These are phyloP conservation scores for Diplogasteroides magnus DNA, from an alignment of 1,140 invertebrate genomes.

Conservation along the genomic window DNA sequence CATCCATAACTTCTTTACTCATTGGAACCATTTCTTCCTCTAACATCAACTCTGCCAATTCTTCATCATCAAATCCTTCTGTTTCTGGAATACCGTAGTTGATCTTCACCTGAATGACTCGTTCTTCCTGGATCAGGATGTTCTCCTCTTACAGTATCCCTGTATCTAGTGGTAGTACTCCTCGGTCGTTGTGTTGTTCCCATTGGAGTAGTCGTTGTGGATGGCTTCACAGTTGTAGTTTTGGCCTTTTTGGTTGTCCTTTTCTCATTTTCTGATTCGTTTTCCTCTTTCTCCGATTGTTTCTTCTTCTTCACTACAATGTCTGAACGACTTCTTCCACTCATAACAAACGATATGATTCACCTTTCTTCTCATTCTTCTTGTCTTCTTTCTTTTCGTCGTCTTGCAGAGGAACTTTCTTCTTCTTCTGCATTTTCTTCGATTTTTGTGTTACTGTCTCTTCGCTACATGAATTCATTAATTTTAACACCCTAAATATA, in stretches of 20 bases:
- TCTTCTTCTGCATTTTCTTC: conserved; percentile 4
- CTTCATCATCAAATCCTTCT: conserved; percentile 23
- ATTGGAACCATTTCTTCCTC: neutral
- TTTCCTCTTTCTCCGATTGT: conserved; percentile 9
- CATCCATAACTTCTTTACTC: neutral
- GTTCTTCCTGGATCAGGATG: neutral
- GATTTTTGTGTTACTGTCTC: too few relatives aligned
- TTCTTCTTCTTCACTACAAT: conserved; percentile 9
- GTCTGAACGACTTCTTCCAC: conserved; percentile 16
- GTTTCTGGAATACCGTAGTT: conserved; percentile 23
- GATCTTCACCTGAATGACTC: neutral
- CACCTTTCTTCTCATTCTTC: neutral
- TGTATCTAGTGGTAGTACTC: conserved; percentile 3
- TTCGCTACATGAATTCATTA: too few relatives aligned
- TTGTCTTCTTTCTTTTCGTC: conserved; percentile 1
- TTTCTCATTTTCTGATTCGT: conserved; percentile 1
- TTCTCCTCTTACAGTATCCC: conserved; percentile 6
- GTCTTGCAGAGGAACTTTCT: conserved; percentile 1
- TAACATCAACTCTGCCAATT: conserved; percentile 9
- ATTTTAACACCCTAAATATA: conserved; percentile 17
- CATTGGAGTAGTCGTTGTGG: conserved; percentile 9
- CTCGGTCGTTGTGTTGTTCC: conserved; percentile 3
- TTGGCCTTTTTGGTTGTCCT: conserved; percentile 13
- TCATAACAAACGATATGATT: neutral
- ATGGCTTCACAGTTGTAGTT: conserved; percentile 5